Base-by-base conservation (phyloP, 2,797 vertebrate species). In the Alosa sapidissima region DNA sequence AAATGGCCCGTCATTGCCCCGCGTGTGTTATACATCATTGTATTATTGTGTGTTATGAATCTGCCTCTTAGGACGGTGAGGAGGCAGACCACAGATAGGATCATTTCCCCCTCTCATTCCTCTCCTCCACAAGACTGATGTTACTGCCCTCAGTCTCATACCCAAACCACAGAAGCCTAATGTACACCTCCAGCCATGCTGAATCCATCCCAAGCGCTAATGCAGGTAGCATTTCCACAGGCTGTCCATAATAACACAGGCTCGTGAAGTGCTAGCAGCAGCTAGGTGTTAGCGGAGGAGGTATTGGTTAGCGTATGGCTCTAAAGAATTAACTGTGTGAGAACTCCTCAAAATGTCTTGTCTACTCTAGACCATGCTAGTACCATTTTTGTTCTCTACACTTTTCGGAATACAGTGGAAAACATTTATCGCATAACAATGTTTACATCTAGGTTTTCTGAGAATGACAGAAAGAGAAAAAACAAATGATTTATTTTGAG, bases 391-490 rank as follows among this genome's bases (percentile, higher is more conserved):
- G 49, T 51, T 51, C 49, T 51, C 49, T 51, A 7, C 45, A 62
- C 48, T 87, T 54, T 85, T 47, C 62, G 83, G 75, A 55, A 62
- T 0, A n/a, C 21, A n/a, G n/a, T 21, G 1, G n/a, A 21, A 62
- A 75, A 51, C 55, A 13, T 58, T 58, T 84, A 83, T 81, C 14
- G 7, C 28, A 81, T 81, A 86, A 81, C 51, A 33, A 24, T 2
- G 1, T 47, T 82, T 45, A 1, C 7, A n/a, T 55, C 68, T 11
- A 16, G 24, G 28, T 16, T 45, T 85, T 88, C 83, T 54, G 24
- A 62, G 81, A 86, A 83, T 21, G 19, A 52, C 1, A n/a, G 58
- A 28, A 81, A 81, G 28, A 81, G 45, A 47, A 85, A n/a, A 47
- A 21, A 51, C 13, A 14, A 10, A 52, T 52, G 11, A 28, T 24